Evolutionary conservation across 2,797 vertebrate genomes (phyloP), one percentile per base, ranked within the genome.

Genomic region (Serranus cabrilla): DNA sequence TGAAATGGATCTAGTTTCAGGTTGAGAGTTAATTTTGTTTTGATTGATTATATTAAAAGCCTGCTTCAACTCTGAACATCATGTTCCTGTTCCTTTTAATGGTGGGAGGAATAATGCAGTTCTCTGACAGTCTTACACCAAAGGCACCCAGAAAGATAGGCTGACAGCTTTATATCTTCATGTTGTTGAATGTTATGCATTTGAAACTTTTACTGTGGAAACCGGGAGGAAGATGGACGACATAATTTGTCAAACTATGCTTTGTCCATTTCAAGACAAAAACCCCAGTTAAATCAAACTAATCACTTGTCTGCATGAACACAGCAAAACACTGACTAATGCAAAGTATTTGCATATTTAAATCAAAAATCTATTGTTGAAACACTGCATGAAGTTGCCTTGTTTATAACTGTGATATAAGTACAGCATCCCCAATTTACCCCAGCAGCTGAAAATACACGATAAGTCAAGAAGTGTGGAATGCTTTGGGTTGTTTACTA

Each of bases 401-500:
- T 55, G 5, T 75, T 56, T 18, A 47, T 34, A 52, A 21, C 37
- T 61, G 25, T 49, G 46, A 62, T 50, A 3, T 16, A 67, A 40
- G 43, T 16, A 76, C 27, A 65, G 17, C 17, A 50, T 59, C 43
- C 16, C 12, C 9, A 39, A 21, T 69, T 71, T 54, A 71, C 60
- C 50, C 52, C 21, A 62, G n/a, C 46, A 69, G 65, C 65, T 81
- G 49, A 76, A 74, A 74, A 79, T 18, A 71, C 46, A 65, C 63
- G 40, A 75, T 71, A 78, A 77, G 25, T 69, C 8, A 65, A 58
- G 64, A 52, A 8, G 12, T 70, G 51, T 47, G 56, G 50, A 77
- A 61, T 51, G 60, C 66, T 82, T 47, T 70, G 71, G 69, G 81
- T 70, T 70, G 83, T 81, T 81, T 82, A 78, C 69, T 54, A 7